A percentile compares a stretch with the other conserved stretches of the same genome.
These are phyloP conservation scores for Emys orbicularis DNA, from an alignment of 2,797 vertebrate species.

Conservation along the genomic window DNA sequence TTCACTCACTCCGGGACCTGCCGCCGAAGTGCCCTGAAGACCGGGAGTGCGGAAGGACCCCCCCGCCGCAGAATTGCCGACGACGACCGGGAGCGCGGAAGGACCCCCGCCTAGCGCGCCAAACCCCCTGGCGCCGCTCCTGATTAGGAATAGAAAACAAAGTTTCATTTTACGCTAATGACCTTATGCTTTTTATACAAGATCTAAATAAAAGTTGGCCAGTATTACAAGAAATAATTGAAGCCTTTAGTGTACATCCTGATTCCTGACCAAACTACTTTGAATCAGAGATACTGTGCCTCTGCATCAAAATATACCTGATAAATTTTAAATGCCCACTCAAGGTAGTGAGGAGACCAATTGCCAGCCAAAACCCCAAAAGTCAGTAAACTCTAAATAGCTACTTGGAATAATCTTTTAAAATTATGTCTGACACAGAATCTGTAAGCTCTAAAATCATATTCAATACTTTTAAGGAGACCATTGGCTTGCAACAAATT, in stretches of 20 bases:
- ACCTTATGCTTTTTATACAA: conserved; percentile 8
- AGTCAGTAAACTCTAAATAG: not conserved
- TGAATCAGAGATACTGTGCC: conserved; percentile 44
- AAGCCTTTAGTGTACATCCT: conserved; percentile 53
- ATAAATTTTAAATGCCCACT: not conserved
- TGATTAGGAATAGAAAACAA: conserved; percentile 42
- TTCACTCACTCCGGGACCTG: too few relatives aligned
- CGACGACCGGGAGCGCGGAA: too few relatives aligned
- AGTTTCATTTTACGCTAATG: conserved; percentile 42
- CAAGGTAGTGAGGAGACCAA: not conserved
- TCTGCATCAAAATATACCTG: conserved; percentile 31
- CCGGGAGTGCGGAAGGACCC: too few relatives aligned
- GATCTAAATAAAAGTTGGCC: conserved; percentile 33
- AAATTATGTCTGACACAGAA: not conserved
- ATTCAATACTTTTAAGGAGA: not conserved
- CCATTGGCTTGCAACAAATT: not conserved
- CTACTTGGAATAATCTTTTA: not conserved
- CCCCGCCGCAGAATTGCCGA: too few relatives aligned
- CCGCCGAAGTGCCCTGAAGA: too few relatives aligned
- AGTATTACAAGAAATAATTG: conserved; percentile 42
- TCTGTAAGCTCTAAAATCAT: not conserved
- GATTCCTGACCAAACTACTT: not conserved
- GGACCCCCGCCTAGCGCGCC: too few relatives aligned
- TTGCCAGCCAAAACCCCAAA: not conserved
- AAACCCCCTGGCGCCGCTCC: too few relatives aligned